Evolutionary conservation across 2,888 invertebrate genomes (phyloP).

Genomic region (Octonoba sinensis): DNA sequence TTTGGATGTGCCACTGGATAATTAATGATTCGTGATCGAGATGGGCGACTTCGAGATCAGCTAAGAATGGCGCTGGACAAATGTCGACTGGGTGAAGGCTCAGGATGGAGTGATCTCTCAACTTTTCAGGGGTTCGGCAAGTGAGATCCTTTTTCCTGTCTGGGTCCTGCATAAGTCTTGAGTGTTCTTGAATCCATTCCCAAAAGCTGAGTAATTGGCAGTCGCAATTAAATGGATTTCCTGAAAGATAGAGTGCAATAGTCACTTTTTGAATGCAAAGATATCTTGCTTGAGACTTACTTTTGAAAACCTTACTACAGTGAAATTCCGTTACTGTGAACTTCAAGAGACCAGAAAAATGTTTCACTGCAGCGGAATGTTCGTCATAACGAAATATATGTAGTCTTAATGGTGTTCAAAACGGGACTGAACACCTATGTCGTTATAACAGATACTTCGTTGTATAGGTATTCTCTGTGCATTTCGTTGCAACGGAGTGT

Average conservation of each 20-base stretch:
- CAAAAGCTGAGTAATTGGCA: slow-evolving; percentile 92
- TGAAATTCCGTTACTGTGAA: too few relatives aligned
- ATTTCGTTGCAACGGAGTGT: too few relatives aligned
- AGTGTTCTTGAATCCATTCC: slow-evolving; percentile 92
- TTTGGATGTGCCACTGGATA: slow-evolving; percentile 83
- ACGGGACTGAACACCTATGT: too few relatives aligned
- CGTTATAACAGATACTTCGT: too few relatives aligned
- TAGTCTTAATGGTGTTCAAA: too few relatives aligned
- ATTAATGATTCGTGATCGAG: slow-evolving; percentile 88
- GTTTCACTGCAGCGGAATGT: too few relatives aligned
- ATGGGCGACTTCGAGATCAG: slow-evolving; percentile 87
- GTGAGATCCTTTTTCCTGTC: slow-evolving; percentile 71
- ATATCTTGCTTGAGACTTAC: too few relatives aligned
- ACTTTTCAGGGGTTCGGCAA: slow-evolving; percentile 86
- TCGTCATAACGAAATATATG: too few relatives aligned
- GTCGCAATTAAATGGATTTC: slow-evolving; percentile 89
- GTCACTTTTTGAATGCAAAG: too few relatives aligned
- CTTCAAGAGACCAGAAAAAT: too few relatives aligned
- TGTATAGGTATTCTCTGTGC: too few relatives aligned
- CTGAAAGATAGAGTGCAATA: slow-evolving; percentile 72
- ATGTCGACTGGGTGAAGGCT: slow-evolving; percentile 85
- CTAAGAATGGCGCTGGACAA: slow-evolving; percentile 85
- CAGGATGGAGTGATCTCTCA: slow-evolving; percentile 82
- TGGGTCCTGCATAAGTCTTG: slow-evolving; percentile 76
- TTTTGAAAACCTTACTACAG: too few relatives aligned